These are phyloP conservation scores for Aleadryas rufinucha DNA, from an alignment of 2,113 vertebrate species.

Conservation along the genomic window DNA sequence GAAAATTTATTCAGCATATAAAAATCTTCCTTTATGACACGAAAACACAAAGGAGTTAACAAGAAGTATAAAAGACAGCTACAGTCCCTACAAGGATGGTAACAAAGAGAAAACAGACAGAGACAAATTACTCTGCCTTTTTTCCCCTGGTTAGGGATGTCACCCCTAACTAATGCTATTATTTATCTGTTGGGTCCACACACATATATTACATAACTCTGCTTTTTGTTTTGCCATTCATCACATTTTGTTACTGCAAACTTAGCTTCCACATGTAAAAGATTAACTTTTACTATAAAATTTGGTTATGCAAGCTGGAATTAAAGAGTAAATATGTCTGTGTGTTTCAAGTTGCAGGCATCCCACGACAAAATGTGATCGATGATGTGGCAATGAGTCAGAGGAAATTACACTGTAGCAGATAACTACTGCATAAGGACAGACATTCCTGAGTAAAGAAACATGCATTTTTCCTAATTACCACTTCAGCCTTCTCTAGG, in stretches of 20 bases:
- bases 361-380: not conserved
- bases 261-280: not conserved
- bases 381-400: not conserved
- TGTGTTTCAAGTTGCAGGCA: not conserved
- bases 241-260: not conserved
- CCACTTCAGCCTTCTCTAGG: not conserved
- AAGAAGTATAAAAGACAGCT: not conserved
- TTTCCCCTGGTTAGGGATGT: not conserved
- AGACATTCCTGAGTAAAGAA: not conserved
- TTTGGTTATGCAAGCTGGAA: not conserved
- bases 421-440: not conserved
- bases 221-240: not conserved
- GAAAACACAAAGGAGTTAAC: not conserved
- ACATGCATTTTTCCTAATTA: not conserved
- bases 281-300: not conserved
- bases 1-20: not conserved
- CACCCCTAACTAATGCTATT: not conserved
- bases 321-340: not conserved
- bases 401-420: not conserved
- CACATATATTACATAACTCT: not conserved
- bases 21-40: not conserved
- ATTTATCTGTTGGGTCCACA: not conserved
- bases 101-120: not conserved
- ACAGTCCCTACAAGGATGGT: not conserved
- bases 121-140: not conserved